These are phyloP conservation scores for Rostratula benghalensis DNA, from an alignment of 2,113 vertebrate genomes.

Conservation along the genomic window DNA sequence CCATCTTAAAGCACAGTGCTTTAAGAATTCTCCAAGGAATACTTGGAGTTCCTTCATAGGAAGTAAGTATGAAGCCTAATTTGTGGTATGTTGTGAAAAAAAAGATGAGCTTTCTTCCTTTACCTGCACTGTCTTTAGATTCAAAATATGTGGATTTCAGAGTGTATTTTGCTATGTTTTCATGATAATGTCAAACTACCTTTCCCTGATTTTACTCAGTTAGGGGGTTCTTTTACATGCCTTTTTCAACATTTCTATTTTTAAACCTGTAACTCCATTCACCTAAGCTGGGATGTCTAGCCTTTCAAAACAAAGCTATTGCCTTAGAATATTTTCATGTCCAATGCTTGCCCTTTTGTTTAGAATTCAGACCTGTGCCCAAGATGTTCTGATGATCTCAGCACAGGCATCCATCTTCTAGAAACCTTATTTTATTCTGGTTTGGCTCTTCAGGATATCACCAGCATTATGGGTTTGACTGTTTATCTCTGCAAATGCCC, in stretches of 20 bases:
- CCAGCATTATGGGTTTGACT: background rate
- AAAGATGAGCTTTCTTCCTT: background rate
- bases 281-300: background rate
- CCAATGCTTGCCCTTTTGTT: background rate
- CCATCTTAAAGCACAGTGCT: background rate
- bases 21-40: background rate
- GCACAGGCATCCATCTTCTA: fast-evolving
- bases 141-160: background rate
- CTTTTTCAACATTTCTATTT: background rate
- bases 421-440: background rate
- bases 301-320: background rate
- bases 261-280: background rate
- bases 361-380: background rate
- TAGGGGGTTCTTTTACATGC: background rate
- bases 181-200: background rate
- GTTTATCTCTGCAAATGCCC: background rate
- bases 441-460: background rate
- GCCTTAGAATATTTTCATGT: background rate
- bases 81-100: background rate
- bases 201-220: background rate
- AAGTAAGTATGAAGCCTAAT: background rate
- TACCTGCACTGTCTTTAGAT: background rate
- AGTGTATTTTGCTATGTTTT: background rate
- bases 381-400: background rate
- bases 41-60: background rate